These are phyloP conservation scores for Achroia grisella DNA, from an alignment of 1,140 invertebrate species.

Conservation along the genomic window DNA sequence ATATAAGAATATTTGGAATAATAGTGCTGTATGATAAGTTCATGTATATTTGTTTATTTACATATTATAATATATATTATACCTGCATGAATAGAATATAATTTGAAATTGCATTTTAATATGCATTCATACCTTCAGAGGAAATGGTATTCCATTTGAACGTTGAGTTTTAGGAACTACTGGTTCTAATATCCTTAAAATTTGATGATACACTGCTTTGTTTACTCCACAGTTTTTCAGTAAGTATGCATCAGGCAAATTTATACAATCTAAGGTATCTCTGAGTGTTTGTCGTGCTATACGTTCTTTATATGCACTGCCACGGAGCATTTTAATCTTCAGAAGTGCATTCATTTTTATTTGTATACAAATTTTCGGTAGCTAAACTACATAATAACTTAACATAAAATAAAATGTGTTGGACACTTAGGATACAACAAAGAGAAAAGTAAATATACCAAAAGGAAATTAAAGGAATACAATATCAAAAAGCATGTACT, in stretches of 20 bases:
- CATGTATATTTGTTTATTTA: too few species aligned
- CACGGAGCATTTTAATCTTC: constrained; percentile 31
- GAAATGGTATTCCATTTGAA: constrained; percentile 38
- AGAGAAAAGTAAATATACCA: too few species aligned
- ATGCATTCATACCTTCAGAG: constrained; percentile 24
- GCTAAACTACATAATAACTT: not conserved
- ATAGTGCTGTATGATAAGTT: too few species aligned
- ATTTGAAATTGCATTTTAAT: not conserved
- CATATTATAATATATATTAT: too few species aligned
- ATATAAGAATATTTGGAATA: too few species aligned
- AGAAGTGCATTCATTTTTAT: constrained; percentile 26
- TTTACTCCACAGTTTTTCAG: constrained; percentile 28
- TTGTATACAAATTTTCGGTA: not conserved
- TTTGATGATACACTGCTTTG: constrained; percentile 24
- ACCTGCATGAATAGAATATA: not conserved
- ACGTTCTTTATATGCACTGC: constrained; percentile 22
- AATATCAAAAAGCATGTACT: too few species aligned
- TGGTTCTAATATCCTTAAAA: constrained; percentile 30
- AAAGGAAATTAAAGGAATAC: too few species aligned
- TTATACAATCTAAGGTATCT: constrained; percentile 25
- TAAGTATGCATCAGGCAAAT: constrained; percentile 28
- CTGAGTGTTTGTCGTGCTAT: constrained; percentile 15
- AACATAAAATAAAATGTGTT: too few species aligned
- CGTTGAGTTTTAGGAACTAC: constrained; percentile 34
- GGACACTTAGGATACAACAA: too few species aligned